These are phyloP conservation scores for Leuctra nigra DNA, from an alignment of 2,888 invertebrate species.

Conservation along the genomic window DNA sequence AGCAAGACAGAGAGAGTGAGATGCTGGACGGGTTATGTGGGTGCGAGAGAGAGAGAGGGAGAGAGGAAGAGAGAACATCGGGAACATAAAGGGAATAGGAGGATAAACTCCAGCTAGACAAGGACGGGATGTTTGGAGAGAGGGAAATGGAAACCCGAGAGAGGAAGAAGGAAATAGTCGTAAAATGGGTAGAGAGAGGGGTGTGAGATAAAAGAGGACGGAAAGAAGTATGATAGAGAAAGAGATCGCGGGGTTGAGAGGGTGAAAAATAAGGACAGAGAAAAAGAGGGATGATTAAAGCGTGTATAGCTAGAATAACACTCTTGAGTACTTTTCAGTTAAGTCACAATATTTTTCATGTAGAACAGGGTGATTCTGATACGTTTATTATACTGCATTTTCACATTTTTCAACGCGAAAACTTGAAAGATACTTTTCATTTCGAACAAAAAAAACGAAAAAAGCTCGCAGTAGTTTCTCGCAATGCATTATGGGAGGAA, in stretches of 20 bases:
- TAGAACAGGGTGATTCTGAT: neutral
- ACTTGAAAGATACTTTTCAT: no score
- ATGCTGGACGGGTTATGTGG: neutral
- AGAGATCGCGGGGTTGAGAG: neutral
- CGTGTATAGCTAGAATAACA: conserved; percentile 3
- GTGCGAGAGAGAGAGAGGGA: neutral
- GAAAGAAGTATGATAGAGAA: neutral
- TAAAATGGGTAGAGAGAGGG: neutral
- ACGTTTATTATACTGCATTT: neutral
- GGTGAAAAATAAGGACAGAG: neutral
- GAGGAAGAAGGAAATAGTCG: conserved; percentile 8
- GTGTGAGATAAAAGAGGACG: neutral
- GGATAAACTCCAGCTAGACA: conserved; percentile 5
- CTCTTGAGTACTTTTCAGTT: conserved; percentile 8
- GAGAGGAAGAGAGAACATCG: neutral
- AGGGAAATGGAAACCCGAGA: conserved; percentile 7
- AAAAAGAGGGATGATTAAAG: conserved; percentile 2
- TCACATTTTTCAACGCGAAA: no score
- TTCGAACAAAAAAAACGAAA: no score
- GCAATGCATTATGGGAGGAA: no score
- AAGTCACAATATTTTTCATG: conserved; percentile 8
- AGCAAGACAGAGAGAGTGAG: conserved; percentile 10
- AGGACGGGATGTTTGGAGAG: neutral
- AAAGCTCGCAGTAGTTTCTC: no score
- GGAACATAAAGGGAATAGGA: conserved; percentile 11